These are phyloP conservation scores for Ochropleura plecta DNA, from an alignment of 2,888 invertebrate species.

Conservation along the genomic window DNA sequence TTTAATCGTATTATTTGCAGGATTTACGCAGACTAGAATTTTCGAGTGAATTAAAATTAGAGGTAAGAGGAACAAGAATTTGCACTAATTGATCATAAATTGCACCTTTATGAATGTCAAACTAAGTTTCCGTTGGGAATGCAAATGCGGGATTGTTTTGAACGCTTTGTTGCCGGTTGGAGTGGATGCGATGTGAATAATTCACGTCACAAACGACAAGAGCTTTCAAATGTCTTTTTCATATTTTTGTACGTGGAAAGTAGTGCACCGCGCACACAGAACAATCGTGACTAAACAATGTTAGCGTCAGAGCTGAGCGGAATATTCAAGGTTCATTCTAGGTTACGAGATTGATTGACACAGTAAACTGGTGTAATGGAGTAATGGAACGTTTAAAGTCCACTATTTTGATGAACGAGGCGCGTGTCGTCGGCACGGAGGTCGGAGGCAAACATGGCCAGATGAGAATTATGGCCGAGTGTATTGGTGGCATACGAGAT, in stretches of 20 bases:
- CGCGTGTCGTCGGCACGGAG: constrained; percentile 70
- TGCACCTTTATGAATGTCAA: constrained; percentile 75
- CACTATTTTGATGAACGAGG: constrained; percentile 73
- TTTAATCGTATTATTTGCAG: constrained; percentile 82
- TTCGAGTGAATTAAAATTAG: constrained; percentile 75
- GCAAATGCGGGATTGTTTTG: constrained; percentile 75
- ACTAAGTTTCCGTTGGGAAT: constrained; percentile 72
- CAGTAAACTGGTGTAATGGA: constrained; percentile 39
- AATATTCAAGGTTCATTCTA: constrained; percentile 42
- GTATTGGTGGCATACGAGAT: constrained; percentile 82
- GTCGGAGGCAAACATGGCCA: constrained; percentile 77
- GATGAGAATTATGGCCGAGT: constrained; percentile 80
- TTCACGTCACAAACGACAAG: constrained; percentile 70
- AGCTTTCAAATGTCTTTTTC: constrained; percentile 72
- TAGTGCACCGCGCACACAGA: constrained; percentile 39
- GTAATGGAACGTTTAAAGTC: constrained; percentile 62
- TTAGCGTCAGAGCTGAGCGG: constrained; percentile 22
- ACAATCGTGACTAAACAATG: constrained; percentile 47
- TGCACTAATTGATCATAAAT: constrained; percentile 76
- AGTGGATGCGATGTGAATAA: constrained; percentile 73
- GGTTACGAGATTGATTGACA: constrained; percentile 40
- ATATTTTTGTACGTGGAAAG: constrained; percentile 65
- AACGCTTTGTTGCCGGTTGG: constrained; percentile 66
- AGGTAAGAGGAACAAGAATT: constrained; percentile 70
- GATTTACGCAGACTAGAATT: constrained; percentile 77